Percentiles rank a stretch among this genome's conserved stretches.
These are phyloP conservation scores for Bellardia pandia DNA, from an alignment of 2,888 invertebrate genomes.

Conservation along the genomic window DNA sequence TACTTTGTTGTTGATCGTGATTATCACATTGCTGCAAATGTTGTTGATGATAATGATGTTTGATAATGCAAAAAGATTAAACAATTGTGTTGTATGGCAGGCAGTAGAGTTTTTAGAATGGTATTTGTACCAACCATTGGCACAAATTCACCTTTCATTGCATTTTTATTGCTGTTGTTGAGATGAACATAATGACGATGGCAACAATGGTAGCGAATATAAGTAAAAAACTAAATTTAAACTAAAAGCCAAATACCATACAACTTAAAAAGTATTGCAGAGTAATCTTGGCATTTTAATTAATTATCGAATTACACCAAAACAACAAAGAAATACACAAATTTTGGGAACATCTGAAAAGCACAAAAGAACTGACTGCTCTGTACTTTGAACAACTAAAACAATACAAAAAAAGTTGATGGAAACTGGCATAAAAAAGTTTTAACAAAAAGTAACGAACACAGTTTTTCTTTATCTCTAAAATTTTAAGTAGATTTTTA, in stretches of 20 bases:
- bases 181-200: not conserved
- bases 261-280: slow-evolving; percentile 33
- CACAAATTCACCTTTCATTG: slow-evolving; percentile 32
- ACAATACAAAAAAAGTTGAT: slow-evolving; percentile 36
- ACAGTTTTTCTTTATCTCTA: slow-evolving; percentile 17
- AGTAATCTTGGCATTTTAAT: slow-evolving; percentile 61
- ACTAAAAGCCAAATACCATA: not conserved
- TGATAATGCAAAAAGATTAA: slow-evolving; percentile 1
- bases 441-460: not conserved
- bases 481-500: slow-evolving; percentile 37
- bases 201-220: not conserved
- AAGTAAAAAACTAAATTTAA: not conserved
- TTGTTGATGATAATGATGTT: slow-evolving; percentile 8
- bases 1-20: not conserved
- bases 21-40: slow-evolving; percentile 3
- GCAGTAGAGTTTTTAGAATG: not conserved
- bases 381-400: not conserved
- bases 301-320: slow-evolving; percentile 56
- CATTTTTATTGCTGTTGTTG: slow-evolving; percentile 1
- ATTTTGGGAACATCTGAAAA: not conserved
- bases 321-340: slow-evolving; percentile 5
- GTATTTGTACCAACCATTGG: not conserved
- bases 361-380: slow-evolving; percentile 38
- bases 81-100: not conserved
- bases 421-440: slow-evolving; percentile 12